Base-by-base conservation (phyloP, 2,888 invertebrate species). In the Oxytorus armatus region DNA sequence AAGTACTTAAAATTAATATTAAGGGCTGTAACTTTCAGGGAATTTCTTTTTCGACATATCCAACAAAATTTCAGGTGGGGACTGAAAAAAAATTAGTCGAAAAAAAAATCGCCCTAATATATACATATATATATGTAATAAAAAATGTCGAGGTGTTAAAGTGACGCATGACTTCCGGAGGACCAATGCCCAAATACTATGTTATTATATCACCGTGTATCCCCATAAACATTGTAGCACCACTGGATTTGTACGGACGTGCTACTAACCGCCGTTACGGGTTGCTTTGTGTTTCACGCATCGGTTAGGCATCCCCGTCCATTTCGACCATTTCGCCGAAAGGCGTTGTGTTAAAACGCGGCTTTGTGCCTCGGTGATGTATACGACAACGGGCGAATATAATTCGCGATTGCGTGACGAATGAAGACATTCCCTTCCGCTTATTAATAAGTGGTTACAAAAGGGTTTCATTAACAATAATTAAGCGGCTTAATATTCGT, bases 161-260 rank as follows among this genome's bases (percentile, higher is more conserved):
- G 65, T 75, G 75, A 79, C 63, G 59, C 57, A 75, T 74, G 63
- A 75, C 79, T 79, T 79, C 79, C 79, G 69, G 69, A 51, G 55
- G 73, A 61, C 47, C 47, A n/a, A 39, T 49, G 53, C 55, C 63
- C 74, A 69, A 75, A 79, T 66, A 44, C 57, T 66, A 70, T 65
- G 51, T 70, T 70, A 75, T 79, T 70, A 79, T n/a, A 51, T 18
- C 36, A 47, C 29, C 3, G 23, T 33, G 65, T 57, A 42, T 65
- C 44, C 29, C 21, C 14, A 49, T 14, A 21, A 65, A 59, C 65
- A 49, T 70, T 36, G 70, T 65, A 42, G 51, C 11, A 36, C n/a
- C n/a, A n/a, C n/a, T n/a, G n/a, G n/a, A 44, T 51, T 18, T 51
- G 42, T 25, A 18, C 11, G 18, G 4, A 4, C 21, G 47, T 25